These are phyloP conservation scores for Myotis pilosus DNA, from an alignment of 2,797 vertebrate species.

Conservation along the genomic window DNA sequence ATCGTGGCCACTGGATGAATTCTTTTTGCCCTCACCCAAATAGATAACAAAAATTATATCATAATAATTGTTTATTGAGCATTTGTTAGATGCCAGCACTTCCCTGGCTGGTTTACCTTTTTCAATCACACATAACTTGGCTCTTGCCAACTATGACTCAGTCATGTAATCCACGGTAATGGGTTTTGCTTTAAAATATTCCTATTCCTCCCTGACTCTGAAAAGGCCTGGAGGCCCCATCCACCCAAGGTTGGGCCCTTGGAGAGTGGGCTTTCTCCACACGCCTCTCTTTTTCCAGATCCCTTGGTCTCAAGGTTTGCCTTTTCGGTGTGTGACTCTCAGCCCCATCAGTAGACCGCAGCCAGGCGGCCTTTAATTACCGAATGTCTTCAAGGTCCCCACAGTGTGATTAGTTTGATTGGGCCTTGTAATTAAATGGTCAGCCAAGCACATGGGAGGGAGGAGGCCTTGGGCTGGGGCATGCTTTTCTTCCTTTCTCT, in stretches of 20 bases:
- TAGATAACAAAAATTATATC: neutral
- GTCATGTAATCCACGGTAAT: neutral
- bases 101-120: neutral
- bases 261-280: neutral
- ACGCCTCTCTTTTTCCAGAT: neutral
- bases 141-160: neutral
- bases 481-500: slow-evolving; percentile 16
- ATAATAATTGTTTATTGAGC: neutral
- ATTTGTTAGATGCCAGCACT: neutral
- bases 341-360: slow-evolving; percentile 17
- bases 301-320: neutral
- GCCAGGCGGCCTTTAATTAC: slow-evolving; percentile 74
- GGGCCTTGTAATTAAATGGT: slow-evolving; percentile 76
- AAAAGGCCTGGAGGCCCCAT: neutral
- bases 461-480: neutral
- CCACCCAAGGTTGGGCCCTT: neutral
- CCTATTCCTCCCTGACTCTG: neutral
- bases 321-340: neutral
- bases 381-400: slow-evolving; percentile 46
- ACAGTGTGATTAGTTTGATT: slow-evolving; percentile 73
- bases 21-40: neutral
- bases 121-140: neutral
- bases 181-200: neutral
- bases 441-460: slow-evolving; percentile 52
- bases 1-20: neutral